Percentiles rank a stretch among this genome's conserved stretches.
Conservation (phyloP, 2,797 vertebrate species). For the Benthosema pterotum region DNA sequence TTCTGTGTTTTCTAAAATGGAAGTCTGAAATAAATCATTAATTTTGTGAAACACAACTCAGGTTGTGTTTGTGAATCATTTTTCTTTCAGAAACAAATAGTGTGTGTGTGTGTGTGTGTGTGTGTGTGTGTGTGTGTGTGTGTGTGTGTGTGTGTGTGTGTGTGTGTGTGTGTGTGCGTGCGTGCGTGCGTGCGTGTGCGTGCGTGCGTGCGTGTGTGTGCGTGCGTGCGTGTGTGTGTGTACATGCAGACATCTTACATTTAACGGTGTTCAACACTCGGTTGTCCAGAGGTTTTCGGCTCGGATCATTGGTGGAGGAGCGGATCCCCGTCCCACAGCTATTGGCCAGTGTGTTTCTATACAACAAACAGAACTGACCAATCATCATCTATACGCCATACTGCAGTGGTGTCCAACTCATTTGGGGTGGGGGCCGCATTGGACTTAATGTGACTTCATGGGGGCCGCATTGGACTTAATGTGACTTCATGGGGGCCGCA, state of each 20-base stretch:
- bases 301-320: conserved; percentile 96
- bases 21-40: no score
- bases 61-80: no score
- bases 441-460: no score
- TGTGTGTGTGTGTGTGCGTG: conserved; percentile 4
- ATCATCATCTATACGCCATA: no score
- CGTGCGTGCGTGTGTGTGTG: conserved; percentile 12
- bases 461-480: no score
- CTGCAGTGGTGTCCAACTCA: no score
- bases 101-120: conserved; percentile 16
- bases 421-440: no score
- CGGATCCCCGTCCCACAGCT: conserved; percentile 96
- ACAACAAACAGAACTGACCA: conserved; percentile 66
- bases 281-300: conserved; percentile 95
- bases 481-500: no score
- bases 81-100: no score
- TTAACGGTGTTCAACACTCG: conserved; percentile 96
- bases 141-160: conserved; percentile 7
- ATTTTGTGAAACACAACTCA: no score
- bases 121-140: conserved; percentile 21
- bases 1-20: no score
- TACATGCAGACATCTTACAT: conserved; percentile 80
- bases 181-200: background rate
- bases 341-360: conserved; percentile 89
- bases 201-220: conserved; percentile 16